These are phyloP conservation scores for Sceloporus undulatus DNA, from an alignment of 2,113 vertebrate genomes.

Conservation along the genomic window DNA sequence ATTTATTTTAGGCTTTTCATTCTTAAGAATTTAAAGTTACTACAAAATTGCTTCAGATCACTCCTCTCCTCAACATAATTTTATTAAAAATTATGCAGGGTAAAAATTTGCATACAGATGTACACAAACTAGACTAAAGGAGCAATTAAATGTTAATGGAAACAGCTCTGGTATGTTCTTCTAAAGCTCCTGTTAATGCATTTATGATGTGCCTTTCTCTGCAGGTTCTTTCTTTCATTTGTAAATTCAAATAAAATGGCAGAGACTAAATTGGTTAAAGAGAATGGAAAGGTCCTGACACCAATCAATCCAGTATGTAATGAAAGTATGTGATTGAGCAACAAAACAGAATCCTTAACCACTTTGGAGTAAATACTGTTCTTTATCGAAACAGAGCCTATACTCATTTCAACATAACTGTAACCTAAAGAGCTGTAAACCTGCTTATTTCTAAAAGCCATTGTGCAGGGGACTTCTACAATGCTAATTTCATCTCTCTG, in stretches of 20 bases:
- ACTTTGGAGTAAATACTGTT: neutral
- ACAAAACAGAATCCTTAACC: conserved; percentile 19
- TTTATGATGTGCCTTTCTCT: conserved; percentile 11
- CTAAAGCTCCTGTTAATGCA: conserved; percentile 38
- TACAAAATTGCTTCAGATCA: conserved; percentile 15
- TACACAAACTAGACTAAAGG: neutral
- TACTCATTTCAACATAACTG: conserved; percentile 4
- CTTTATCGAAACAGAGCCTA: conserved; percentile 17
- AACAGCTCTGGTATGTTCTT: conserved; percentile 24
- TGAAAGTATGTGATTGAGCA: neutral
- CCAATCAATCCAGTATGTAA: neutral
- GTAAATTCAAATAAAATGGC: conserved; percentile 30
- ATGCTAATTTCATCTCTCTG: conserved; percentile 13
- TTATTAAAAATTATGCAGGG: neutral
- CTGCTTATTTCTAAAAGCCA: neutral
- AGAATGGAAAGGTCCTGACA: conserved; percentile 16
- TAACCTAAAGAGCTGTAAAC: neutral
- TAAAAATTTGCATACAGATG: neutral
- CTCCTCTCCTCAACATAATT: neutral
- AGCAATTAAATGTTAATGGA: conserved; percentile 25
- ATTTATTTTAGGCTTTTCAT: conserved; percentile 15
- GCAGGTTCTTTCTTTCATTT: conserved; percentile 25
- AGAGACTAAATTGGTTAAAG: conserved; percentile 39
- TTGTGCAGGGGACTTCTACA: neutral
- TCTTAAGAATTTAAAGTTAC: conserved; percentile 36